Base-by-base conservation (phyloP, 2,888 invertebrate genomes). In the Lottia gigantea region DNA sequence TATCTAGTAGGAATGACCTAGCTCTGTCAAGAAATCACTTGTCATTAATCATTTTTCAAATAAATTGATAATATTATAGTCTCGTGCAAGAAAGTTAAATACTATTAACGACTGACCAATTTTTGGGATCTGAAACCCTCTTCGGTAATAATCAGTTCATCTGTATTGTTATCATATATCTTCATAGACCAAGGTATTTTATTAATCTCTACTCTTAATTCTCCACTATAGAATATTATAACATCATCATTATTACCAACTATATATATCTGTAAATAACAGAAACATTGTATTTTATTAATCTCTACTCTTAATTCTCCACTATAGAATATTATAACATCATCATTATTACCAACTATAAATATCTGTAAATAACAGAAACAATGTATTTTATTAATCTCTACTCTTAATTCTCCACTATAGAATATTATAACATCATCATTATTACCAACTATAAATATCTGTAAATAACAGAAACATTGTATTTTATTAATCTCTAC, bases 131-230 rank as follows among this genome's bases (percentile, higher is more conserved):
- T 46, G 25, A 46, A 25, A n/a, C 15, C 19, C 8, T 46, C 45
- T 25, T 68, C 68, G 1, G 46, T 40, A 1, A 68, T 45, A 19
- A 68, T 19, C 26, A 16, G 19, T 26, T 68, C 25, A 11, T 62
- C 62, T 16, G 68, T 68, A 19, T 16, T 46, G 46, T 68, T 68
- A 26, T 68, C 62, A 26, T 62, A 68, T 12, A 68, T 40, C 12
- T n/a, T 62, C 68, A 68, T 62, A 25, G n/a, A 40, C 45, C 61
- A 68, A 14, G 40, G 40, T 19, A 62, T 7, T 23, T 68, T 68
- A n/a, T 45, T 55, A 25, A 68, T 55, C 46, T 68, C 68, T 40
- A 68, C n/a, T 62, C 61, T n/a, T 46, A 68, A 23, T 25, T 68
- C 62, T 23, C 68, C 68, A 46, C 62, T 46, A 62, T 62, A 68